Conservation (phyloP, 2,113 vertebrate genomes). For the Dromiciops gliroides region DNA sequence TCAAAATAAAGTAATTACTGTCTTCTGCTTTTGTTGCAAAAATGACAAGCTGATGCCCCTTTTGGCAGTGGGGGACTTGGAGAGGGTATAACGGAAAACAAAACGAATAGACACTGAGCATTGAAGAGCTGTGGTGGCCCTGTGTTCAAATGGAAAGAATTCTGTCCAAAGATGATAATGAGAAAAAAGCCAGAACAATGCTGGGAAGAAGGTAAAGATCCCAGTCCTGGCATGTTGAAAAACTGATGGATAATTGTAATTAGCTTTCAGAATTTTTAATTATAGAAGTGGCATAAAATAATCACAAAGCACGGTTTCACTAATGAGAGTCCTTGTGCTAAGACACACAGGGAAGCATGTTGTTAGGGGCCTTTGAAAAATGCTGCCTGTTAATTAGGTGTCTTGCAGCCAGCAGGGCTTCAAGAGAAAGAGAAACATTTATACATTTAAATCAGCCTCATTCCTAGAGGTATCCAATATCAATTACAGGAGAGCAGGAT, state of each 20-base stretch:
- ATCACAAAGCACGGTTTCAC: constrained; percentile 79
- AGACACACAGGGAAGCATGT: constrained; percentile 75
- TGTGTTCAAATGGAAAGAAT: neutral
- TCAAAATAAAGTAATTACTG: neutral
- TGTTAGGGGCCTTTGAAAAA: constrained; percentile 81
- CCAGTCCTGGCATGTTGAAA: constrained; percentile 56
- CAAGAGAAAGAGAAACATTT: constrained; percentile 70
- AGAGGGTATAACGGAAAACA: fast-evolving
- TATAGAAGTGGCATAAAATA: constrained; percentile 85
- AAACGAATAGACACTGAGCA: fast-evolving
- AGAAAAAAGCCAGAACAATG: neutral
- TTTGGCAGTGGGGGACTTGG: neutral
- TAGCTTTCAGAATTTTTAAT: constrained; percentile 86
- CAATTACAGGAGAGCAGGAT: constrained; percentile 70
- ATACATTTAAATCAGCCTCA: constrained; percentile 73
- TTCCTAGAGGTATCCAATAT: constrained; percentile 69
- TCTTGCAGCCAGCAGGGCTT: constrained; percentile 74
- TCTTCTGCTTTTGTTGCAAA: neutral
- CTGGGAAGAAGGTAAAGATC: constrained; percentile 35
- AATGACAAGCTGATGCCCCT: neutral
- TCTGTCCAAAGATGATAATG: fast-evolving
- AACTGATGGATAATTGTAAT: constrained; percentile 85
- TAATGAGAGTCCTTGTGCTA: constrained; percentile 83
- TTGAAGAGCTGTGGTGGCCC: fast-evolving
- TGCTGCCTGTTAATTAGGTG: constrained; percentile 81